These are phyloP conservation scores for Busseola fusca DNA, from an alignment of 2,888 invertebrate genomes.

Conservation along the genomic window DNA sequence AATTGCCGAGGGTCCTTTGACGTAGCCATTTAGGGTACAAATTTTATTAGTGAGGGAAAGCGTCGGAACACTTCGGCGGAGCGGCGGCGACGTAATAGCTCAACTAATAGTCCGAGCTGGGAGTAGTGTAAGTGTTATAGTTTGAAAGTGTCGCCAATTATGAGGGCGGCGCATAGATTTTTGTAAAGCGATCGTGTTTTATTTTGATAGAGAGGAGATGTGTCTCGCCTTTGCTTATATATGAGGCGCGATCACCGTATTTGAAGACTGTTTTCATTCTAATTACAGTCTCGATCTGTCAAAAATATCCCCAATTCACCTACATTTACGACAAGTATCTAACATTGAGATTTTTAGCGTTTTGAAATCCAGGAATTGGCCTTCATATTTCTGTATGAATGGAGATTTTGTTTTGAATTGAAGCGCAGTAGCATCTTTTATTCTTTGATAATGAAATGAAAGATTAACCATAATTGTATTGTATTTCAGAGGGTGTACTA, in stretches of 20 bases:
- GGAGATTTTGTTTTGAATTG: neutral
- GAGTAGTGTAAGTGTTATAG: constrained; percentile 55
- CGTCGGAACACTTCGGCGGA: constrained; percentile 50
- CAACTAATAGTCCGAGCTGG: constrained; percentile 55
- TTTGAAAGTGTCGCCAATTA: constrained; percentile 64
- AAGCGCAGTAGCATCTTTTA: neutral
- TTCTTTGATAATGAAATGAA: neutral
- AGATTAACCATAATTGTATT: neutral
- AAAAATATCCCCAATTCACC: too few relatives aligned
- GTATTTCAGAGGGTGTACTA: neutral
- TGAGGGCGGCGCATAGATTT: constrained; percentile 14
- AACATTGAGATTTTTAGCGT: neutral
- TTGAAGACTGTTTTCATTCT: neutral
- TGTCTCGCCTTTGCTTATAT: too few relatives aligned
- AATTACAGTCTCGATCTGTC: neutral
- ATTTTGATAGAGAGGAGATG: constrained; percentile 2
- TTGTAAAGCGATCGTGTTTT: constrained; percentile 7
- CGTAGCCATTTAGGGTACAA: constrained; percentile 72
- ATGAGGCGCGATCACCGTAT: neutral
- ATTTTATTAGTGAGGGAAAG: constrained; percentile 73
- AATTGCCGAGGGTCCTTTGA: constrained; percentile 71
- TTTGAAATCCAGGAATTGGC: neutral
- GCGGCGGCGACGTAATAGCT: constrained; percentile 57
- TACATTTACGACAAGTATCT: neutral
- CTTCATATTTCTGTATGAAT: neutral